Evolutionary conservation across 2,113 vertebrate genomes (phyloP).

Genomic region (chimpanzee (Pan troglodytes)): DNA sequence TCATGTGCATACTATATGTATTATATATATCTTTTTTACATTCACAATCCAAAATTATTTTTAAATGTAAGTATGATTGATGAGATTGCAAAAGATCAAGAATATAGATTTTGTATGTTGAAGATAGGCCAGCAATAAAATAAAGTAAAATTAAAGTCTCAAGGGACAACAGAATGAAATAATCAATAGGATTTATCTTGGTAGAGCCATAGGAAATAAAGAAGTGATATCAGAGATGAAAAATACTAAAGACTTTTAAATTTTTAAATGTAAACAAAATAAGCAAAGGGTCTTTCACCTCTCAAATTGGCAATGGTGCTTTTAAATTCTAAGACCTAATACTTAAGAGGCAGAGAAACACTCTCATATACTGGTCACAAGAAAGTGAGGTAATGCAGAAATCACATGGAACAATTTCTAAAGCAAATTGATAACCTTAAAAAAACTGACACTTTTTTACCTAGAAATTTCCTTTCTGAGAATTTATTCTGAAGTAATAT

Average conservation of each 20-base stretch:
- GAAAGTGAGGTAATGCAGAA: background rate
- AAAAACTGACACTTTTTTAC: background rate
- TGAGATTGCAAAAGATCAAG: background rate
- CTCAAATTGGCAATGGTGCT: background rate
- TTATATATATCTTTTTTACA: background rate
- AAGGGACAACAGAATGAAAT: background rate
- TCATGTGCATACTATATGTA: background rate
- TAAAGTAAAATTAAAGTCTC: background rate
- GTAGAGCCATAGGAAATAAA: background rate
- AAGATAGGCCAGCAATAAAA: background rate
- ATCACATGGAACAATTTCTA: background rate
- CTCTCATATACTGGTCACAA: background rate
- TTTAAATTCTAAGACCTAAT: background rate
- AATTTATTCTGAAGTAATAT: constrained; percentile 15
- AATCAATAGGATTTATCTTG: background rate
- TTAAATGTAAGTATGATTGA: background rate
- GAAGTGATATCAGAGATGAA: background rate
- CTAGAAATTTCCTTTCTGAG: background rate
- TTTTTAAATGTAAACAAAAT: background rate
- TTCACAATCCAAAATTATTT: background rate
- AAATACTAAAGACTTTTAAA: background rate
- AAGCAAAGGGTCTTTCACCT: background rate
- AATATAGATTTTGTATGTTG: background rate
- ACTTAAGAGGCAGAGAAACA: background rate
- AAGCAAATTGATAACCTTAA: background rate